phyloP scores from a whole-genome alignment of 2,888 invertebrate species.

The Unio pictorum region DNA sequence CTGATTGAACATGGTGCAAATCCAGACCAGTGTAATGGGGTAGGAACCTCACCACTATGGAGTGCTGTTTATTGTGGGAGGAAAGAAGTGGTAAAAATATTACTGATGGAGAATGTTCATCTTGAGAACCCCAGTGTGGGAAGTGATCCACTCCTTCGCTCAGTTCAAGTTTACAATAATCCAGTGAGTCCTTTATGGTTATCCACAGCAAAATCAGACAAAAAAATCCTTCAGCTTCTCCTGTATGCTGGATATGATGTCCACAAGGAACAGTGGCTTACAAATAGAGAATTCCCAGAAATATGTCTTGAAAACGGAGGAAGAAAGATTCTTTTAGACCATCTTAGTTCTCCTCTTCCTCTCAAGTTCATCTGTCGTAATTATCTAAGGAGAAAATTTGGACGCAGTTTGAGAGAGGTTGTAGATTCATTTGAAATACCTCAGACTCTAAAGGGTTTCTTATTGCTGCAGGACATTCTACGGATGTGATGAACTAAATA shows the following conservation, averaged over 20 bases:
- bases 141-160: conserved; percentile 36
- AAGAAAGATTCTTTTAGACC: too few species aligned
- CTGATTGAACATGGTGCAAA: conserved; percentile 50
- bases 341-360: too few species aligned
- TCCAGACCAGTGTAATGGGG: conserved; percentile 41
- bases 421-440: too few species aligned
- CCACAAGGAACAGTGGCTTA: conserved; percentile 39
- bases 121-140: conserved; percentile 37
- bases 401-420: too few species aligned
- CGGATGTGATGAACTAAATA: too few species aligned
- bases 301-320: too few species aligned
- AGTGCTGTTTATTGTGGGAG: conserved; percentile 48
- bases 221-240: conserved; percentile 29
- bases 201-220: conserved; percentile 21
- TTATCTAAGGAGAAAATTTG: too few species aligned
- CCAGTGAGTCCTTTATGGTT: conserved; percentile 37
- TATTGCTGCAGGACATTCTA: too few species aligned
- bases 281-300: conserved; percentile 17
- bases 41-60: conserved; percentile 52
- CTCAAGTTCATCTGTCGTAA: too few species aligned
- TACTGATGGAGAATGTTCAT: conserved; percentile 46
- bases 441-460: too few species aligned
- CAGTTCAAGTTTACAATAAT: conserved; percentile 33
- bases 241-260: conserved; percentile 44
- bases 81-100: conserved; percentile 28